Evolutionary conservation across 2,797 vertebrate genomes (phyloP).

Genomic region (Linurgus olivaceus): DNA sequence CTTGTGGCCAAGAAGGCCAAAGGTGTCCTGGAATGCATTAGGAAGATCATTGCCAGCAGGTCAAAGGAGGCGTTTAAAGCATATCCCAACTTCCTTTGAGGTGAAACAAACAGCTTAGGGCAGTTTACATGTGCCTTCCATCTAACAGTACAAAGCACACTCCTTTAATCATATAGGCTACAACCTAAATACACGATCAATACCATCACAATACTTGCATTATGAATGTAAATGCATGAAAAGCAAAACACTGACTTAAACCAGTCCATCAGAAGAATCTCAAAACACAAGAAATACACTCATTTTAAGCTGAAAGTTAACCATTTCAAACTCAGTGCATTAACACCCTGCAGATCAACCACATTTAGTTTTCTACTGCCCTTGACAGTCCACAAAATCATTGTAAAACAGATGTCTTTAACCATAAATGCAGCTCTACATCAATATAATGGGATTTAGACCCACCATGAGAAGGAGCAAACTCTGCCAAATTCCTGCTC

Average conservation of each 20-base stretch:
- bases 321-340: neutral
- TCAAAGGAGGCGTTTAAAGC: neutral
- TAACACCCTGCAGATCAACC: neutral
- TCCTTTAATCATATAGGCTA: neutral
- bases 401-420: neutral
- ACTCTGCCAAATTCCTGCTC: neutral
- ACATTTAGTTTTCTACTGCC: neutral
- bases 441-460: neutral
- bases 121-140: neutral
- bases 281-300: neutral
- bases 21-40: neutral
- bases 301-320: neutral
- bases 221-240: neutral
- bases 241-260: neutral
- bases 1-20: neutral
- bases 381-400: neutral
- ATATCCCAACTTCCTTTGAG: neutral
- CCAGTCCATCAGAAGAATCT: neutral
- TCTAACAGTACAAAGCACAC: neutral
- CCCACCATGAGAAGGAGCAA: neutral
- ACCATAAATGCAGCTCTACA: neutral
- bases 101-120: neutral
- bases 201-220: neutral
- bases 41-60: neutral
- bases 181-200: neutral